Evolutionary conservation across 2,113 vertebrate genomes (phyloP), one percentile per base, ranked within the genome.

Genomic region (Tupaia chinensis): DNA sequence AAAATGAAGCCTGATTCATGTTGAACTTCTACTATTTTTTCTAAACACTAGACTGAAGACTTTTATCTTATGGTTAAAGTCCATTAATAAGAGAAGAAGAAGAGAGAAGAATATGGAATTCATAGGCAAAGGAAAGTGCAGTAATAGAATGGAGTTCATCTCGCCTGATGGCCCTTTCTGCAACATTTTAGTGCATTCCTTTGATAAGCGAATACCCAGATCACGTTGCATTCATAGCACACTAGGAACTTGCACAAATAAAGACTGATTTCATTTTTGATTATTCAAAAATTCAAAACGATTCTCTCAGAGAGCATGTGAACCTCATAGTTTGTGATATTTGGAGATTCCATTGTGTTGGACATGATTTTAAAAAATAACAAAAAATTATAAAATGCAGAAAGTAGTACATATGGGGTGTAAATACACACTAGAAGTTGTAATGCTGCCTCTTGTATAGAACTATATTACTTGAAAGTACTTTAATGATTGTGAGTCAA

Each of bases 311-410:
- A 95, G 19, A 68, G 53, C 29, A 70, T 83, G 6, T 32, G 53
- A 89, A 86, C 72, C 91, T 77, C 58, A 82, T 72, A 82, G 29
- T 77, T 82, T 76, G 23, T 61, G 58, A 13, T 81, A 69, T 88
- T 86, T 87, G 27, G 25, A 95, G 94, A 96, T 68, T 96, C 91
- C 61, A 93, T 86, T 77, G 15, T 34, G 5, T 90, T 87, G 29
- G 74, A n/a, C 94, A 89, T 93, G 56, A 79, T 95, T 95, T 94
- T 93, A n/a, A 93, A 56, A 96, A 96, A 80, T 65, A 93, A 95
- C 44, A 93, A 93, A 78, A 81, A 72, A 60, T 88, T 16, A 61
- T 80, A 77, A 91, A 94, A 77, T 79, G 53, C 15, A 94, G n/a
- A 94, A 93, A 65, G 15, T 22, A 86, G 8, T 77, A 9, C 61